Percentiles rank a stretch among this genome's conserved stretches.
These are phyloP conservation scores for Chascanopsetta lugubris DNA, from an alignment of 2,113 vertebrate species.

Conservation along the genomic window DNA sequence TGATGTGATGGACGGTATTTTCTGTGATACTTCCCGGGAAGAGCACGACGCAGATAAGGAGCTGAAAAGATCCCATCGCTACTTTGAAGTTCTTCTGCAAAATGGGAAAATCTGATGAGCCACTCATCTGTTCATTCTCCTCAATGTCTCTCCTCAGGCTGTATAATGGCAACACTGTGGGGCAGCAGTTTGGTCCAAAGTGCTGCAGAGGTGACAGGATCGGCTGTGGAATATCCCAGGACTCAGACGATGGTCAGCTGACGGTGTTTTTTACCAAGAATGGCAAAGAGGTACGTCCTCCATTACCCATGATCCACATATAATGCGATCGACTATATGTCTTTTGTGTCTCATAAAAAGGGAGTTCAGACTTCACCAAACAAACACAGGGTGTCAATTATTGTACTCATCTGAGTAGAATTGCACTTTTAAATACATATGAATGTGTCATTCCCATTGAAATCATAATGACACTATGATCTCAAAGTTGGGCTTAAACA, in stretches of 20 bases:
- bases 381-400: no score
- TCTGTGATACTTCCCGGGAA: not conserved
- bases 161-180: conserved; percentile 91
- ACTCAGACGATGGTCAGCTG: conserved; percentile 88
- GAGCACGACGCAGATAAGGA: not conserved
- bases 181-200: conserved; percentile 93
- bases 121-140: conserved; percentile 4
- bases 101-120: not conserved
- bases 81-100: not conserved
- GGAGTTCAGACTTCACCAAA: not conserved
- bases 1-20: no score
- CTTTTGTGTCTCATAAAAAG: no score
- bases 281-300: conserved; percentile 86
- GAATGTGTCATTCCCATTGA: no score
- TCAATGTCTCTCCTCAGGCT: conserved; percentile 77
- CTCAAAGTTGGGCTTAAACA: no score
- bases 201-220: conserved; percentile 92
- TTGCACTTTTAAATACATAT: no score
- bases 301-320: not conserved
- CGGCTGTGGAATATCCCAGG: conserved; percentile 90
- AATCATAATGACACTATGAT: no score
- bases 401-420: no score
- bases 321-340: no score
- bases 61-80: no score
- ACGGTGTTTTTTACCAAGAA: conserved; percentile 97